Evolutionary conservation across 2,113 vertebrate species (phyloP), one percentile per base, ranked within the genome.

Genomic region (Tragelaphus imberbis): DNA sequence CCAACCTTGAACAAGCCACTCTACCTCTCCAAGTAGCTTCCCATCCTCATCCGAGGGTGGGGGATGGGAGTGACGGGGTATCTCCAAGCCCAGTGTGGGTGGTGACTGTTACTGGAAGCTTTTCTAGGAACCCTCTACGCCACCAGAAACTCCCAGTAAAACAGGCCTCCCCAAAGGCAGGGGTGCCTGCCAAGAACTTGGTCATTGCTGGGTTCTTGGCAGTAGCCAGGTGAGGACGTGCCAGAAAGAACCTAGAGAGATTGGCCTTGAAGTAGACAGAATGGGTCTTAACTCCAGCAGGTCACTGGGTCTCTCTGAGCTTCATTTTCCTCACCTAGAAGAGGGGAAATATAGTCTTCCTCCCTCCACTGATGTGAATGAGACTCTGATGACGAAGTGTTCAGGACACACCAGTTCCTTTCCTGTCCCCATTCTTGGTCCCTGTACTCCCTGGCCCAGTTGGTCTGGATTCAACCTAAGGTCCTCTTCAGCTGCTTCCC

Each of bases 241-340:
- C 75, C 94, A 95, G 86, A 47, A 94, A 92, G 84, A 81, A 92
- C 47, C 88, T 81, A 79, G 97, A 96, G 97, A 97, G 84, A 68
- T 77, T 3, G 21, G 88, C 53, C 88, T 94, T 87, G 71, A 68
- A 91, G 80, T 49, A 80, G 75, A 88, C 53, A 56, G 85, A 95
- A 89, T 16, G 8, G 80, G 4, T 58, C 88, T 49, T 65, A n/a
- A 80, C 25, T 19, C 61, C 79, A 36, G 27, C 47, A 53, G 9
- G n/a, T 86, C 49, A n/a, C 15, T 23, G 49, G 63, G 17, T 17
- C 3, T 84, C n/a, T 36, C 59, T 17, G 28, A n/a, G 65, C 4
- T 84, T 95, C 27, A 23, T 36, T 93, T 88, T 92, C 55, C 53
- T 79, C 23, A 7, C 56, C 40, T n/a, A 40, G 51, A 61, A 63